Conservation (phyloP, 2,113 vertebrate genomes). For the Cyphotilapia sp. region DNA sequence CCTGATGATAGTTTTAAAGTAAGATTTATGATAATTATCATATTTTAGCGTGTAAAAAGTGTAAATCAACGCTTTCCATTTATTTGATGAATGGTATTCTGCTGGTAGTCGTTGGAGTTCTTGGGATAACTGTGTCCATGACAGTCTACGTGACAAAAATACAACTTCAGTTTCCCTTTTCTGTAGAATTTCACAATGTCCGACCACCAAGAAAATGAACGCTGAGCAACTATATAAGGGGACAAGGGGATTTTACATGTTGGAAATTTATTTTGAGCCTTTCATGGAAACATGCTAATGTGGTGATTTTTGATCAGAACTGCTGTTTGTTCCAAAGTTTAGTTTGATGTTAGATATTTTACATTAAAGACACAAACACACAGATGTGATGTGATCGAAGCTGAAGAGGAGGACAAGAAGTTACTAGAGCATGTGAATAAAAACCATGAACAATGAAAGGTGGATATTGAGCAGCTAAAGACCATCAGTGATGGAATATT, state of each 20-base stretch:
- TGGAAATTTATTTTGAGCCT: background rate
- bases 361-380: background rate
- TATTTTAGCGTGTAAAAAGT: background rate
- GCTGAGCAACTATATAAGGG: background rate
- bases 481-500: background rate
- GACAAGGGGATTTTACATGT: background rate
- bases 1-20: background rate
- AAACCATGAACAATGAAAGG: background rate
- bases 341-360: background rate
- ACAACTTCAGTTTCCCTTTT: background rate
- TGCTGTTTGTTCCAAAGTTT: background rate
- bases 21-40: background rate
- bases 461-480: background rate
- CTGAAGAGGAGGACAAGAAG: background rate
- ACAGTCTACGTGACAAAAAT: background rate
- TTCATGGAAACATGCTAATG: background rate
- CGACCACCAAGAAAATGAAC: fast-evolving
- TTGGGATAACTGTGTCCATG: background rate
- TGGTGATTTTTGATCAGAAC: background rate
- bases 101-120: background rate
- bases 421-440: background rate
- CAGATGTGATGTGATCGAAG: background rate
- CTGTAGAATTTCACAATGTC: background rate
- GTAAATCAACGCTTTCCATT: background rate
- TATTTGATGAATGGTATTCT: background rate